Base-by-base conservation (phyloP, 1,140 invertebrate species). In the Drosophila tsacasi region DNA sequence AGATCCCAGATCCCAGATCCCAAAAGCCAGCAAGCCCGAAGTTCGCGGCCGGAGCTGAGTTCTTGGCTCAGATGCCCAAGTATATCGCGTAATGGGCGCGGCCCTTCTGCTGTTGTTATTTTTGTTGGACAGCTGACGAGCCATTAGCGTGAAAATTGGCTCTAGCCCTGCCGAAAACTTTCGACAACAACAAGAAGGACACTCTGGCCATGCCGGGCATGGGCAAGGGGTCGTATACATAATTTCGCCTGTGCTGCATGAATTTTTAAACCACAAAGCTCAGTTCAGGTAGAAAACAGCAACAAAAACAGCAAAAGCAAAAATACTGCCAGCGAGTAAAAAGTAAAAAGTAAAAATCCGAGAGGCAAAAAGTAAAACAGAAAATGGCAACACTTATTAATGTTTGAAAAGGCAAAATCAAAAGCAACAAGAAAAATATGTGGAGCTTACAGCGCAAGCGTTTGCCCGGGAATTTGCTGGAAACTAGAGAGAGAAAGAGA, bases 391-490 rank as follows among this genome's bases (percentile, higher is more conserved):
- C 85, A 90, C 81, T 89, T 89, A 85, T 89, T 85, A 90, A 90
- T 90, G 85, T 85, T 82, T 90, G 76, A 82, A 82, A 82, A 79
- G 79, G 58, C 76, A 63, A 25, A 59, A 44, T 25, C 27, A 52
- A 57, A 69, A 67, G 47, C 67, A 75, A 68, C 58, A 84, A 69
- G 71, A 89, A 64, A 35, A 66, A 61, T 68, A 65, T 44, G 58
- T 55, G 25, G 40, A 59, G 58, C 57, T 57, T 61, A 91, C 73
- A 46, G 90, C 90, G 90, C 90, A 92, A 90, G 90, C 90, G 90
- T 92, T 92, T 92, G 73, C 90, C 90, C 90, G 90, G 90, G 90
- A 91, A 92, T 92, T 92, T 90, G 49, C 74, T 75, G 63, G 65
- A 79, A 84, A 61, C 17, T 57, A 42, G 40, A 67, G 66, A 78